A percentile compares a stretch with the other conserved stretches of the same genome.
phyloP scores from a whole-genome alignment of 2,113 vertebrate species.

The Phalacrocorax aristotelis region DNA sequence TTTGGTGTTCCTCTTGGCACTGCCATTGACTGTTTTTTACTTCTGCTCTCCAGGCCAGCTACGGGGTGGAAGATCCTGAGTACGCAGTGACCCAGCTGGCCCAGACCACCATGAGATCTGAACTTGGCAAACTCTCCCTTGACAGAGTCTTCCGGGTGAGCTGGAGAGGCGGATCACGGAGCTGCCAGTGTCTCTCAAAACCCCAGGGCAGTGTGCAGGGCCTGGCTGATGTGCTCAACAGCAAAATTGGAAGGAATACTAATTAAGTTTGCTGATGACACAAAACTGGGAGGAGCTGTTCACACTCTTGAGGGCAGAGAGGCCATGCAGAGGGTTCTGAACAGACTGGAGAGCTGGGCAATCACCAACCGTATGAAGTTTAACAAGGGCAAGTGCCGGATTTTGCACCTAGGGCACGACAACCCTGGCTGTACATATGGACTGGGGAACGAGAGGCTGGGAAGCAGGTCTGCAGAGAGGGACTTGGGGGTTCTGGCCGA shows the following conservation, averaged over 20 bases:
- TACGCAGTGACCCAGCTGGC: slow-evolving; percentile 96
- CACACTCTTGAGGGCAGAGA: too few relatives aligned
- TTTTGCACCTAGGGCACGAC: too few relatives aligned
- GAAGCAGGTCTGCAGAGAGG: too few relatives aligned
- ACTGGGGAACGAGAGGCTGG: too few relatives aligned
- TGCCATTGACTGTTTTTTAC: not conserved
- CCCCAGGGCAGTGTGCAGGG: accelerated
- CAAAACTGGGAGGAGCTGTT: too few relatives aligned
- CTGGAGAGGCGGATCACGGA: not conserved
- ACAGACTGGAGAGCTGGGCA: too few relatives aligned
- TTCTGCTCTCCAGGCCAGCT: slow-evolving; percentile 82
- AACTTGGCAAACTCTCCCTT: slow-evolving; percentile 93
- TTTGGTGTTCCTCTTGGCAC: not conserved
- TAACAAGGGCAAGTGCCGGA: too few relatives aligned
- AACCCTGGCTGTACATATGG: too few relatives aligned
- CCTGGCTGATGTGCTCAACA: not conserved
- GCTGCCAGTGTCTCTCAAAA: not conserved
- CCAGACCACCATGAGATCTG: slow-evolving; percentile 97
- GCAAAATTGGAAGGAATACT: not conserved
- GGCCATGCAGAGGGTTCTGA: too few relatives aligned
- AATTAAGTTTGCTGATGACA: too few relatives aligned
- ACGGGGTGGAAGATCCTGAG: slow-evolving; percentile 96
- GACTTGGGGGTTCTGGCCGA: too few relatives aligned
- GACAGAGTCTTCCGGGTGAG: slow-evolving; percentile 96
- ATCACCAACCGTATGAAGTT: too few relatives aligned